Evolutionary conservation across 2,113 vertebrate species (phyloP), one percentile per base, ranked within the genome.

Genomic region (Anguilla japonica): DNA sequence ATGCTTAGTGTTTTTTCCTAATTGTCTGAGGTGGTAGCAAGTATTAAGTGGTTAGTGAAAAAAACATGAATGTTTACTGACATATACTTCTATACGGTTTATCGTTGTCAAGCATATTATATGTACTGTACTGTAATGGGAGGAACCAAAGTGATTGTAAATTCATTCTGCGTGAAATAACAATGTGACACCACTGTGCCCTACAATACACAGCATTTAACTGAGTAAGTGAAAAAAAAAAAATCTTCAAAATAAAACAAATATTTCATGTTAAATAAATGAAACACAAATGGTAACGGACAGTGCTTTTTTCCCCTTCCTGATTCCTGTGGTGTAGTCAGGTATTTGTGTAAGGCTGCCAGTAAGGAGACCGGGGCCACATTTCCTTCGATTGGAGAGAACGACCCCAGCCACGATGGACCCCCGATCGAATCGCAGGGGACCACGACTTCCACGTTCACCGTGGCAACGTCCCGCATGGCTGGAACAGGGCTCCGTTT

Each of bases 291-390:
- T 50, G 40, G 41, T 29, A 83, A 34, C 53, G 18, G 46, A 43
- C 50, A 53, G 46, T 83, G 20, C 81, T 29, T 80, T 41, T 79
- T n/a, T 80, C 41, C 7, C 56, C 26, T 83, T 83, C 41, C 39
- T 63, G 46, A 83, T 83, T 60, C 18, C 82, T 22, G 63, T 29
- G 22, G 22, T 81, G 56, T 29, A 82, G 53, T 63, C 79, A 43
- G 63, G 41, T 87, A 34, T 80, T 53, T 41, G 90, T 88, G 67
- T 84, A 84, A 81, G 85, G 89, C 89, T 87, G 88, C 88, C 80
- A 92, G 85, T 39, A 57, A 85, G 86, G 87, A 89, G 85, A 87
- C 81, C 91, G 85, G 71, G 18, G 20, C 67, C 81, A 89, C 90
- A 88, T 87, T 91, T 89, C 90, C 87, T 57, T 89, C 88, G 26